Evolutionary conservation across 2,113 vertebrate species (phyloP), one percentile per base, ranked within the genome.

Genomic region (Cynopterus brachyotis): DNA sequence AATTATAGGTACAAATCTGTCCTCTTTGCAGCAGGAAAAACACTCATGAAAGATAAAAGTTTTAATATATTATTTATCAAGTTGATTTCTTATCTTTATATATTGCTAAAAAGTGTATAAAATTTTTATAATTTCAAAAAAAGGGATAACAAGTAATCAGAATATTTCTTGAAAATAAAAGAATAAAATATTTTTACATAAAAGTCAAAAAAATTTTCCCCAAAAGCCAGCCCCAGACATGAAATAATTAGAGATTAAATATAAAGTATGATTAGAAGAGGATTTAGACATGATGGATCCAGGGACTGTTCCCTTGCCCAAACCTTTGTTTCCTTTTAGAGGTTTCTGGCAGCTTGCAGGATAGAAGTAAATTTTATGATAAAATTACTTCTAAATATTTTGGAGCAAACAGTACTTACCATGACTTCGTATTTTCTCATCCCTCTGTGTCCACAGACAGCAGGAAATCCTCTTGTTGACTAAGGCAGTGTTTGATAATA

Each of bases 331-430:
- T 91, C 37, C 81, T 97, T 87, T 96, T 66, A 92, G 53, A 59
- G 35, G 1, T 81, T 92, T 91, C 66, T 93, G 91, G 89, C 69
- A 95, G 57, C 93, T 85, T 96, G 87, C 13, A 96, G 40, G 17
- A 91, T 32, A 94, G 69, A 93, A 96, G 32, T 55, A 94, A 94
- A 87, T 97, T 97, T 96, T 94, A 92, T 89, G 78, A 97, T 88
- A 83, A 97, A 97, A 97, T 97, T 93, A 93, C 91, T 96, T 95
- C 82, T 96, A 97, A 96, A 92, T 97, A 95, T 93, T 67, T 35
- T 94, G 80, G 37, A 94, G 70, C 12, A 96, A 97, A 97, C 75
- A 96, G 59, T 92, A 13, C 35, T 95, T 53, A 60, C 89, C 1
- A 19, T 73, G 83, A 75, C 96, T 97, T 95, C 53, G 55, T 97